These are phyloP conservation scores for Spinibarbus caldwelli DNA, from an alignment of 2,797 vertebrate genomes.

Conservation along the genomic window DNA sequence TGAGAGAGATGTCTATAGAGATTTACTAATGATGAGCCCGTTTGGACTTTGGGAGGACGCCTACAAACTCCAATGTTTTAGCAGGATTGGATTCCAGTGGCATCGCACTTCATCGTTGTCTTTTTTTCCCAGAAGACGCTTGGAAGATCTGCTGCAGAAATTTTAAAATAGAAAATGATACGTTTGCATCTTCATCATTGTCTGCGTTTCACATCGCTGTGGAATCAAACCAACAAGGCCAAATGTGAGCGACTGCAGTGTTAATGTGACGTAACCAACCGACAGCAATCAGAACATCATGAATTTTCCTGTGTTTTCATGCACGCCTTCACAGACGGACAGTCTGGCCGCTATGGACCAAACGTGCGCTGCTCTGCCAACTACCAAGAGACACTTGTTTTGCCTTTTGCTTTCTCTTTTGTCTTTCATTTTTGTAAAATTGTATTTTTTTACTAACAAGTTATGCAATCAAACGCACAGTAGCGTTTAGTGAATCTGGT, in stretches of 20 bases:
- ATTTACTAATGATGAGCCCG: conserved; percentile 44
- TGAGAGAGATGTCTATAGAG: conserved; percentile 36
- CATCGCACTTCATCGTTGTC: conserved; percentile 72
- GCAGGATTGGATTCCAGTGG: conserved; percentile 73
- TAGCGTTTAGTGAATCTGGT: conserved; percentile 21
- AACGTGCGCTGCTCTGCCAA: conserved; percentile 21
- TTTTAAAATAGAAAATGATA: conserved; percentile 63
- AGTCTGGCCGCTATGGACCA: conserved; percentile 33
- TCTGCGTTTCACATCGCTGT: conserved; percentile 58
- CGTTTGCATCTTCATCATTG: conserved; percentile 58
- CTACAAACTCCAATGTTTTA: conserved; percentile 70
- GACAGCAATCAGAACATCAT: conserved; percentile 16
- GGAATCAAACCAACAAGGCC: not conserved
- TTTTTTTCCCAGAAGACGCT: not conserved
- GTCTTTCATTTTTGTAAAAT: conserved; percentile 51
- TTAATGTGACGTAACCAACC: conserved; percentile 2
- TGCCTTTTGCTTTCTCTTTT: conserved; percentile 43
- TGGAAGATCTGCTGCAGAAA: conserved; percentile 78
- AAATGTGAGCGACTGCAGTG: not conserved
- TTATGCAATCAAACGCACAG: conserved; percentile 18
- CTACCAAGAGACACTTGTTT: conserved; percentile 41
- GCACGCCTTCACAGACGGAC: not conserved
- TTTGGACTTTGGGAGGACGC: conserved; percentile 36
- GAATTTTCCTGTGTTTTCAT: not conserved
- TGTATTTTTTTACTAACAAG: conserved; percentile 59